Conservation (phyloP, 2,888 invertebrate species). For the Notocelia uddmanniana region DNA sequence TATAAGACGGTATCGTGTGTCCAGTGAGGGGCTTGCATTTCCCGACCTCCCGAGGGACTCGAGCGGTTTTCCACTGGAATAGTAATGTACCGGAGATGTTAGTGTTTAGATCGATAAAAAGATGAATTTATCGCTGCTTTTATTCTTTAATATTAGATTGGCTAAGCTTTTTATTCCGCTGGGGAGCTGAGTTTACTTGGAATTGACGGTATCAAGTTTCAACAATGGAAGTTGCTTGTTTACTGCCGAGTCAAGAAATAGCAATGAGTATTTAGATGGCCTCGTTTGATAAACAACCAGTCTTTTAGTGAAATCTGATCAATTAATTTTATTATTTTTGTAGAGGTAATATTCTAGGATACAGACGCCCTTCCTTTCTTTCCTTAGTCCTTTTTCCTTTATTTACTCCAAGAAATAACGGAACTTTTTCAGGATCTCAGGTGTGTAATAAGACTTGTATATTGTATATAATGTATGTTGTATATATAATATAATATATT, state of each 20-base stretch:
- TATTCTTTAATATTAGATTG: slow-evolving; percentile 41
- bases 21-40: slow-evolving; percentile 51
- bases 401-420: too few relatives aligned
- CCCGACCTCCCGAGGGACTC: slow-evolving; percentile 61
- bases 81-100: slow-evolving; percentile 62
- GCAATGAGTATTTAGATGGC: not conserved
- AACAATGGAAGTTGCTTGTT: not conserved
- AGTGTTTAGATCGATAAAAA: slow-evolving; percentile 42
- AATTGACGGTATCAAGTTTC: not conserved
- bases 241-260: not conserved
- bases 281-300: not conserved
- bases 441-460: too few relatives aligned
- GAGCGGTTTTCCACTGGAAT: slow-evolving; percentile 67
- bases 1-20: slow-evolving; percentile 57
- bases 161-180: slow-evolving; percentile 22
- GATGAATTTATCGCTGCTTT: slow-evolving; percentile 42
- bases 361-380: too few relatives aligned
- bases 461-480: too few relatives aligned
- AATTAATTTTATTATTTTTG: too few relatives aligned
- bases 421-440: too few relatives aligned
- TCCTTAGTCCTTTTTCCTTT: too few relatives aligned
- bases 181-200: slow-evolving; percentile 1
- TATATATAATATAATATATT: too few relatives aligned
- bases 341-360: too few relatives aligned
- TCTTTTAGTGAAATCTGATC: not conserved